Evolutionary conservation across 2,113 vertebrate species (phyloP), one percentile per base, ranked within the genome.

Genomic region (Natator depressus): DNA sequence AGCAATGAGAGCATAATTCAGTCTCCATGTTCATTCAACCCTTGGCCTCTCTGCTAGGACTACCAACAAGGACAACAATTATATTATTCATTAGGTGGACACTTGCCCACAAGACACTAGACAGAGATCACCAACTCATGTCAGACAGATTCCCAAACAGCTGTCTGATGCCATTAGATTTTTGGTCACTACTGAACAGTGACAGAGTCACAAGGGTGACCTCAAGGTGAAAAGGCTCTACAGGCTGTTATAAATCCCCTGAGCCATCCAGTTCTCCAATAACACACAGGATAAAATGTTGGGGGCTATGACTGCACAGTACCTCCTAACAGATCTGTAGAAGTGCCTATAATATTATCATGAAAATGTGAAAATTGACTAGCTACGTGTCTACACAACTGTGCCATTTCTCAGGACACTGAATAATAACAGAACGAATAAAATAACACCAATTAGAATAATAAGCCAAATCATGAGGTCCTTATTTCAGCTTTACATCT

Each of bases 111-210:
- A 31, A 84, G 59, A 78, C 93, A 5, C 1, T 1, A 4, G 3
- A 76, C n/a, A 6, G 29, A 31, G 38, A 75, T 42, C 38, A 42
- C 38, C 69, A 11, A 24, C 42, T 75, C 90, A 92, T 93, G 89
- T 96, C 47, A 92, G 88, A 92, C 93, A 95, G 93, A 91, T 93
- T 96, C 94, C 92, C 92, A 91, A 92, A 49, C 84, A 96, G 95
- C 86, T 91, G 25, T 95, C 82, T 90, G 72, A 90, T 92, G 78
- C 85, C 94, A 96, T 96, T 95, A 96, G 91, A 92, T 94, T 81
- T 69, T 84, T 95, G 84, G 42, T 94, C 88, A 35, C 0, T 0
- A 3, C 1, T 85, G 93, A 95, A 75, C 76, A 59, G 53, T 5
- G n/a, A 84, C 46, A 93, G 93, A 93, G 81, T 31, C 72, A 78